Evolutionary conservation across 2,797 vertebrate genomes (phyloP), one percentile per base, ranked within the genome.

Genomic region (Sebastolobus alascanus): DNA sequence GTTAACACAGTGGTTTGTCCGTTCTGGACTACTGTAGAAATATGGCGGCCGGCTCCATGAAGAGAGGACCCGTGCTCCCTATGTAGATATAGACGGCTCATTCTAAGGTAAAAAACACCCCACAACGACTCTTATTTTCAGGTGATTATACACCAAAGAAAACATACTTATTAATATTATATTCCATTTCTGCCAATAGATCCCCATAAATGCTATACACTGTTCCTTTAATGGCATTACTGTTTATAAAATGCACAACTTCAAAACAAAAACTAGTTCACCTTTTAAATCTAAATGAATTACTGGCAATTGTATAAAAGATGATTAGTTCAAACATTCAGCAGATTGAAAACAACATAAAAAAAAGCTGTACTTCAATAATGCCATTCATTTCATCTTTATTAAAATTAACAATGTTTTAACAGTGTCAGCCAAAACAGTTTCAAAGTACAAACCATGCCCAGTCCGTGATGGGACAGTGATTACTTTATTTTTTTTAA

Each of bases 231-330:
- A 69, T 72, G 11, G 27, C 7, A 59, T 70, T 27, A 8, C n/a
- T 70, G 27, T 27, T 37, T 16, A 68, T 13, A 18, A 72, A 70
- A 72, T 13, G 29, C 27, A 33, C 18, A 38, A 67, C 38, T 70
- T 78, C 6, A 69, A 73, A 65, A 55, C 40, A 54, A 60, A 61
- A 59, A 77, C n/a, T 18, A 50, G 64, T 46, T 68, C 20, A 43
- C 13, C 11, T 35, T 46, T 3, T 50, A 31, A 56, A 68, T 58
- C 37, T 37, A 46, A 73, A 68, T 63, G 0, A 18, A 68, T 73
- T 13, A 56, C 56, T 61, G 68, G 40, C 60, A 50, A 38, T 12
- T 43, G 20, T 18, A 63, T 66, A 29, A 80, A 79, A 65, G 5
- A 43, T 40, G 8, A 4, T 5, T 22, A n/a, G 31, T 54, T 68